These are phyloP conservation scores for Masticophis lateralis DNA, from an alignment of 2,797 vertebrate species.

Conservation along the genomic window DNA sequence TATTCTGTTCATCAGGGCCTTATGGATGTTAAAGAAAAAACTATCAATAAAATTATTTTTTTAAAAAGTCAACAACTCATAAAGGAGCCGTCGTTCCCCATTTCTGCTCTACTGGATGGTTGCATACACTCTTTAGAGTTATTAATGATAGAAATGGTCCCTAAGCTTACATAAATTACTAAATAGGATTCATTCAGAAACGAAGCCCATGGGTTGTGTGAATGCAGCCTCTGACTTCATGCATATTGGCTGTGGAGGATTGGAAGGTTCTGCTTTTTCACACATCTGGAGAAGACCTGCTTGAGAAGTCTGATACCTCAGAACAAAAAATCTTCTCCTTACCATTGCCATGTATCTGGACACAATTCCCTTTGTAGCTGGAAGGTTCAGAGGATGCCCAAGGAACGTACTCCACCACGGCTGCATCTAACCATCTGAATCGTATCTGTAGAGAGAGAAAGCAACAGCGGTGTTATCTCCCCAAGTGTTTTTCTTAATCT, in stretches of 20 bases:
- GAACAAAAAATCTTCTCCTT: neutral
- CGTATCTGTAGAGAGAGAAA: neutral
- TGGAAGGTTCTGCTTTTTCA: neutral
- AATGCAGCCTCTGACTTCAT: neutral
- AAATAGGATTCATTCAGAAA: neutral
- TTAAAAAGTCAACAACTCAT: no score
- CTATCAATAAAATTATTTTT: no score
- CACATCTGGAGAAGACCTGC: neutral
- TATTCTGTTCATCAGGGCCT: no score
- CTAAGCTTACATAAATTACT: neutral
- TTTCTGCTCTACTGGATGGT: no score
- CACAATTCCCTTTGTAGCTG: neutral
- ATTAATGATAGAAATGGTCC: neutral
- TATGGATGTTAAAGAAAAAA: no score
- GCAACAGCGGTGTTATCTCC: no score
- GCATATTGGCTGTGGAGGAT: neutral
- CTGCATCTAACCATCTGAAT: neutral
- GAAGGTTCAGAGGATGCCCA: no score
- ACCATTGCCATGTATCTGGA: neutral
- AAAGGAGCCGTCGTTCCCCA: no score
- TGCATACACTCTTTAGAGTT: neutral
- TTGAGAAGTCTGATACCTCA: neutral
- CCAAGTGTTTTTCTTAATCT: no score
- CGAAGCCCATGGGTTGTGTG: neutral
- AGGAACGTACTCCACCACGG: accelerated